These are phyloP conservation scores for Cheilosia grossa DNA, from an alignment of 2,888 invertebrate genomes.

Conservation along the genomic window DNA sequence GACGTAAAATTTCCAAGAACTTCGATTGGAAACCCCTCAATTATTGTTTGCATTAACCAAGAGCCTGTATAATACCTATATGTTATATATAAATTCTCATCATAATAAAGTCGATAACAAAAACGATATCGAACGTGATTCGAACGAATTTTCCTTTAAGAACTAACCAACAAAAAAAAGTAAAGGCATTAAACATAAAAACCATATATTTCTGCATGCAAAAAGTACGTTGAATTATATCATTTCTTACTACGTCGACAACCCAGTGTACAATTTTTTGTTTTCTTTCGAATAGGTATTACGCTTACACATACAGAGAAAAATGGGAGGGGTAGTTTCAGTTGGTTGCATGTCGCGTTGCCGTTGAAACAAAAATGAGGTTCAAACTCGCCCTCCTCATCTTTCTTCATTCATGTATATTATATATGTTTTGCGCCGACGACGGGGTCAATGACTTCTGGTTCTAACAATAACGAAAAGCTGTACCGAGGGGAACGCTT, in stretches of 20 bases:
- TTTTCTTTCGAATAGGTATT: too few species aligned
- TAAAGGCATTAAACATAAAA: too few species aligned
- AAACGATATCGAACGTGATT: too few species aligned
- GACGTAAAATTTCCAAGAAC: too few species aligned
- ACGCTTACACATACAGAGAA: slow-evolving; percentile 1
- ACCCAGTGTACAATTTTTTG: neutral
- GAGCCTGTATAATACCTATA: too few species aligned
- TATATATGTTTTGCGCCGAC: slow-evolving; percentile 30
- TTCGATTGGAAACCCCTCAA: too few species aligned
- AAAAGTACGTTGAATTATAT: slow-evolving; percentile 23
- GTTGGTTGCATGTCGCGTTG: slow-evolving; percentile 37
- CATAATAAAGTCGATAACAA: too few species aligned
- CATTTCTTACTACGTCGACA: slow-evolving; percentile 7
- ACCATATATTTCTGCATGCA: neutral
- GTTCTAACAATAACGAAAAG: slow-evolving; percentile 31
- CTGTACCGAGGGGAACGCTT: neutral
- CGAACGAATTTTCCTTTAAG: neutral
- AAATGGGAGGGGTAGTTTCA: slow-evolving; percentile 13
- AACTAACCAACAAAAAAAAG: too few species aligned
- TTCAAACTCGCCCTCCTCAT: slow-evolving; percentile 53
- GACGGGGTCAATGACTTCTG: slow-evolving; percentile 65
- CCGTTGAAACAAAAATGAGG: slow-evolving; percentile 37
- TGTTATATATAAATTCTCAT: too few species aligned
- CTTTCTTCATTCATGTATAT: slow-evolving; percentile 16
- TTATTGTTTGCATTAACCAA: too few species aligned